Conservation (phyloP, 2,797 vertebrate genomes). For the Phaenicophaeus curvirostris region DNA sequence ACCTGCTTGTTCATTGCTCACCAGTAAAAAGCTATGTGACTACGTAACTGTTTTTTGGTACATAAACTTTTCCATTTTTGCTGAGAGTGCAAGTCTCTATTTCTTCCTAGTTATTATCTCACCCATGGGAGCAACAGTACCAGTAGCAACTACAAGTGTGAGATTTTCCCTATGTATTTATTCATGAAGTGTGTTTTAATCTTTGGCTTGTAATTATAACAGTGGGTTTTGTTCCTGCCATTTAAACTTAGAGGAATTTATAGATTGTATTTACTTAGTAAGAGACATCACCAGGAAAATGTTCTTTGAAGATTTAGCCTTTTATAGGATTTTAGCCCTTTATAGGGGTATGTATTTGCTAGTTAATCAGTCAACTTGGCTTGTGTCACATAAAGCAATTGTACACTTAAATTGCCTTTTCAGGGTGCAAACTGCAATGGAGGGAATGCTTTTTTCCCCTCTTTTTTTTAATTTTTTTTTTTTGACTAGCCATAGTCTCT, state of each 20-base stretch:
- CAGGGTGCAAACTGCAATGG: neutral
- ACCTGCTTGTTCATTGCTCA: conserved; percentile 28
- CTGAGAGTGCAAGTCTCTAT: conserved; percentile 4
- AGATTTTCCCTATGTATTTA: conserved; percentile 28
- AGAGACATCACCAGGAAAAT: neutral
- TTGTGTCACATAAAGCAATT: neutral
- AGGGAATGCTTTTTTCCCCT: neutral
- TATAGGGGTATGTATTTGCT: neutral
- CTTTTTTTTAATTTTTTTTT: neutral
- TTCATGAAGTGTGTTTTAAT: conserved; percentile 25
- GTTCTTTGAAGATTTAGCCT: neutral
- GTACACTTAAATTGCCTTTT: neutral
- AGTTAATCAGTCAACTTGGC: neutral
- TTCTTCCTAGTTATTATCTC: conserved; percentile 10
- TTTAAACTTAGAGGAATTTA: conserved; percentile 1
- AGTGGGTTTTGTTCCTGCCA: neutral
- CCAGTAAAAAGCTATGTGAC: conserved; percentile 24
- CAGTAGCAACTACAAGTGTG: neutral
- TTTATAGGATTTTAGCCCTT: neutral
- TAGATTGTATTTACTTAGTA: neutral
- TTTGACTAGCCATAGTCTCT: neutral
- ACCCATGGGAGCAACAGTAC: conserved; percentile 17
- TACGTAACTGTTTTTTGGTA: neutral
- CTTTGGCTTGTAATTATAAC: conserved; percentile 11
- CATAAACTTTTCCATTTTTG: conserved; percentile 8